phyloP scores from a whole-genome alignment of 2,113 vertebrate species.

The Orthonyx spaldingii region DNA sequence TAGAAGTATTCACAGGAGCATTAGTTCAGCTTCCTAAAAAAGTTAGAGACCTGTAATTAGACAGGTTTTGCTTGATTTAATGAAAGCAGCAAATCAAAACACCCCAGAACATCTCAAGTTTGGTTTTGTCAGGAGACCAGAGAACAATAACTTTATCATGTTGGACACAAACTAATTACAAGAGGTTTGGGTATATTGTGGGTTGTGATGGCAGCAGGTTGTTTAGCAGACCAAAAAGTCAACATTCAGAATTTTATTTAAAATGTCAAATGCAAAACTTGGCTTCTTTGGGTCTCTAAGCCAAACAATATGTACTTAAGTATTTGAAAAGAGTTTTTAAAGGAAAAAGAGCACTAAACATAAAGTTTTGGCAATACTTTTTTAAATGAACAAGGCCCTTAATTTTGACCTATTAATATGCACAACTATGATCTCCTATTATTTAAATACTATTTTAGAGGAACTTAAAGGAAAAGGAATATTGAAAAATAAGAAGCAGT shows the following conservation, averaged over 20 bases:
- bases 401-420: conserved; percentile 55
- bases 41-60: not conserved
- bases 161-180: not conserved
- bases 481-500: not conserved
- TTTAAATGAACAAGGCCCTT: conserved; percentile 62
- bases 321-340: not conserved
- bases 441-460: conserved; percentile 54
- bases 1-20: not conserved
- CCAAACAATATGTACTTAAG: not conserved
- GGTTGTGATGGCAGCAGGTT: not conserved
- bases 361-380: not conserved
- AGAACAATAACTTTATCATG: not conserved
- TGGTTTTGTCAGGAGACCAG: not conserved
- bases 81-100: not conserved
- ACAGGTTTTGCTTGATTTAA: not conserved
- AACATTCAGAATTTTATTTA: not conserved
- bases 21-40: not conserved
- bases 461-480: conserved; percentile 12
- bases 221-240: not conserved
- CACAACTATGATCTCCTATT: not conserved
- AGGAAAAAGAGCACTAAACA: not conserved
- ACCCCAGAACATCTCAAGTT: not conserved
- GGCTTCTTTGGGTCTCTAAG: not conserved
- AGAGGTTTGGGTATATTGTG: not conserved
- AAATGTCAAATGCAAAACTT: not conserved